Base-by-base conservation (phyloP, 2,888 invertebrate species). In the Drosophila putrida region DNA sequence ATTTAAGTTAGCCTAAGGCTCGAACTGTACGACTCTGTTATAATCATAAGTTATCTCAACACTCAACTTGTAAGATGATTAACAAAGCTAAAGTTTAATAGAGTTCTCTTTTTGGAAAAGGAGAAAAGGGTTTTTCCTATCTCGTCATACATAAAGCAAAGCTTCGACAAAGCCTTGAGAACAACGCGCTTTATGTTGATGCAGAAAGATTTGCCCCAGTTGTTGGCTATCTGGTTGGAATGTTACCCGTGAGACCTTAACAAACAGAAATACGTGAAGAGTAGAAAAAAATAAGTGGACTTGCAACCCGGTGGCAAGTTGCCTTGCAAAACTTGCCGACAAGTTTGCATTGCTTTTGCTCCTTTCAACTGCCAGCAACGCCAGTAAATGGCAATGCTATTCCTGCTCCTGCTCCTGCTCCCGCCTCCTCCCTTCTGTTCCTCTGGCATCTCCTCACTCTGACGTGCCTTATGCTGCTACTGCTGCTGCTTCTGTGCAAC, bases 141-240 rank as follows among this genome's bases (percentile, higher is more conserved):
- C 33, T 6, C 3, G 1, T 39, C 38, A 6, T 25, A 38, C 39
- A 39, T 38, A 64, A 78, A 59, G 49, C 60, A 75, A 54, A 63
- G 57, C 28, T 27, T 4, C 15, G 35, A 39, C 46, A 57, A 33
- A 49, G 63, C 9, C 47, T 62, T 50, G 53, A 27, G 46, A 46
- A 39, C 44, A 51, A 28, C 41, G 47, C 41, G 49, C 44, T 61
- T 57, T 47, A 54, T 33, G 46, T 49, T 36, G 61, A 59, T 73
- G 70, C 71, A 46, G 55, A 84, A 78, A 75, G 85, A 84, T 84
- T 71, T 84, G 71, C 50, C 64, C 51, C 70, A 65, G 75, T 87
- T 81, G 81, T 59, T 69, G 69, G 79, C 59, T 82, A 78, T 87
- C 81, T 88, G 68, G 53, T 58, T 58, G 65, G 71, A 88, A 88